phyloP scores from a whole-genome alignment of 2,888 invertebrate genomes.

The Pharmacophagus antenor region DNA sequence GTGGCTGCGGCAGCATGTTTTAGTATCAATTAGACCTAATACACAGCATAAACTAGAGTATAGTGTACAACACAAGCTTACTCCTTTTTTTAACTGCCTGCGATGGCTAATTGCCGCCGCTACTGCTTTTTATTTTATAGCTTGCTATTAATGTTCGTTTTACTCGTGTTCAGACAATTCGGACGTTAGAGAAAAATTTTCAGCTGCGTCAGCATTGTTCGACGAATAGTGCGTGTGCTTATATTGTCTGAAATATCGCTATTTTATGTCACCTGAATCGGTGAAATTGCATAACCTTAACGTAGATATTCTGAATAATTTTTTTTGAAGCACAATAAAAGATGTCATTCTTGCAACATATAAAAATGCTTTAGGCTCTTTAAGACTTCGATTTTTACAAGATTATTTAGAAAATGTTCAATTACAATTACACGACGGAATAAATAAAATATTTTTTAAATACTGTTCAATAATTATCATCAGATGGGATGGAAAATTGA shows the following conservation, averaged over 20 bases:
- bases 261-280: constrained; percentile 20
- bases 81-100: background rate
- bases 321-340: no score
- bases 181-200: constrained; percentile 18
- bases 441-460: no score
- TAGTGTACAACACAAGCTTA: background rate
- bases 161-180: constrained; percentile 13
- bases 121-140: constrained; percentile 7
- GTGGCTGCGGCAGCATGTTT: background rate
- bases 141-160: constrained; percentile 24
- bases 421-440: no score
- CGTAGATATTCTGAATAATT: no score
- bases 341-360: no score
- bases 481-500: no score
- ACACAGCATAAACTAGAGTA: background rate
- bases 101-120: background rate
- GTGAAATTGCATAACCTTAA: constrained; percentile 18
- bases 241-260: constrained; percentile 26
- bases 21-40: background rate
- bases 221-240: constrained; percentile 22
- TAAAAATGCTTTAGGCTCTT: no score
- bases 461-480: no score
- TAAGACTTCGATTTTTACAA: no score
- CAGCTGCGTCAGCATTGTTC: constrained; percentile 1
- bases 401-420: no score